phyloP scores from a whole-genome alignment of 2,113 vertebrate genomes.

The Suncus etruscus region DNA sequence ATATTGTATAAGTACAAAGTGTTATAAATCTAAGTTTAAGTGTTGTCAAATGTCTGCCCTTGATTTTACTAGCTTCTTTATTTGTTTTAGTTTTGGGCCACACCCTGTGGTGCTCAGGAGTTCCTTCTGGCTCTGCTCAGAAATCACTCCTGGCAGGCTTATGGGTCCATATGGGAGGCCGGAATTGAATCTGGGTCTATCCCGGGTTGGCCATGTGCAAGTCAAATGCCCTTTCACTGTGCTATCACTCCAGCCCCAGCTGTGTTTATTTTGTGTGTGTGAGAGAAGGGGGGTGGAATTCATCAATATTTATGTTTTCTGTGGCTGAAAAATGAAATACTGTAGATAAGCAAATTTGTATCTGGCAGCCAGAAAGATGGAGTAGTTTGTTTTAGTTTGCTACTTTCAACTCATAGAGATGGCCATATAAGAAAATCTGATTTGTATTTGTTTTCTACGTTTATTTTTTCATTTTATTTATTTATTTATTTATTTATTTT shows the following conservation, averaged over 20 bases:
- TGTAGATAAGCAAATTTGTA: not conserved
- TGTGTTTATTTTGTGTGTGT: not conserved
- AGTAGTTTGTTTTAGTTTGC: not conserved
- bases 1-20: not conserved
- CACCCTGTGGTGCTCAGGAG: too few relatives aligned
- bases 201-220: too few relatives aligned
- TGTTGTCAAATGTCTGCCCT: not conserved
- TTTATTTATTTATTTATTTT: too few relatives aligned
- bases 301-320: not conserved
- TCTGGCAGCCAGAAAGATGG: slow-evolving; percentile 43
- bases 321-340: not conserved
- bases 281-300: too few relatives aligned
- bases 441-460: slow-evolving; percentile 35
- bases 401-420: not conserved
- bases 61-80: not conserved
- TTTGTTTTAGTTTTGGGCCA: too few relatives aligned
- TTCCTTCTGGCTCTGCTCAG: too few relatives aligned
- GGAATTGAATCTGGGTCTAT: too few relatives aligned
- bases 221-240: too few relatives aligned
- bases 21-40: not conserved
- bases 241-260: too few relatives aligned
- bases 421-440: slow-evolving; percentile 26
- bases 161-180: too few relatives aligned
- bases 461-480: not conserved
- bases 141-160: too few relatives aligned